Conservation (phyloP, 2,797 vertebrate genomes). For the Psittacula derbiana region DNA sequence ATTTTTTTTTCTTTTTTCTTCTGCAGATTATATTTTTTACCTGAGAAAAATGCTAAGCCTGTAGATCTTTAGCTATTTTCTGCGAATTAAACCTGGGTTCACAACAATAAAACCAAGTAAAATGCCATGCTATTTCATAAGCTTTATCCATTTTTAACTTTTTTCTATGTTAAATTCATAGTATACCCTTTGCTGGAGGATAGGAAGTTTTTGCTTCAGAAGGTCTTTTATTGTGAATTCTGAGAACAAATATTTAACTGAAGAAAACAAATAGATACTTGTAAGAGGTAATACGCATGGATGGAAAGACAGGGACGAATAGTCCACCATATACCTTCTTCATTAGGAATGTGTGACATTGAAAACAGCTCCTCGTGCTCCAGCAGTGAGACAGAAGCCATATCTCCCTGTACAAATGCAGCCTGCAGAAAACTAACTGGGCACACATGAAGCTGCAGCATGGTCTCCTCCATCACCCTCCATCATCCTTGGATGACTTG, state of each 20-base stretch:
- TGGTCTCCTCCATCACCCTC: background rate
- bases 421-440: background rate
- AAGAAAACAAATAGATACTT: background rate
- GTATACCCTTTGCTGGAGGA: background rate
- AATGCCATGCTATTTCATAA: conserved; percentile 14
- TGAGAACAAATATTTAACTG: background rate
- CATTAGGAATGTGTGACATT: background rate
- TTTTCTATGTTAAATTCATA: conserved; percentile 16
- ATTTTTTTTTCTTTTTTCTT: conserved; percentile 38
- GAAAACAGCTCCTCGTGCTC: background rate
- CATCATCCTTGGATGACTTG: background rate
- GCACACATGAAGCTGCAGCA: background rate
- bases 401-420: background rate
- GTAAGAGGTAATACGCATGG: background rate
- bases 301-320: background rate
- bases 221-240: background rate
- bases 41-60: background rate
- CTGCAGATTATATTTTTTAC: background rate
- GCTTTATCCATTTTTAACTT: background rate
- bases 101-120: background rate
- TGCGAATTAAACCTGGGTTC: background rate
- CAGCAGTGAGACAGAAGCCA: background rate
- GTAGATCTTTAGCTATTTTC: background rate
- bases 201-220: background rate
- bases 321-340: background rate